Evolutionary conservation across 2,888 invertebrate genomes (phyloP).

Genomic region (Pocota personata): DNA sequence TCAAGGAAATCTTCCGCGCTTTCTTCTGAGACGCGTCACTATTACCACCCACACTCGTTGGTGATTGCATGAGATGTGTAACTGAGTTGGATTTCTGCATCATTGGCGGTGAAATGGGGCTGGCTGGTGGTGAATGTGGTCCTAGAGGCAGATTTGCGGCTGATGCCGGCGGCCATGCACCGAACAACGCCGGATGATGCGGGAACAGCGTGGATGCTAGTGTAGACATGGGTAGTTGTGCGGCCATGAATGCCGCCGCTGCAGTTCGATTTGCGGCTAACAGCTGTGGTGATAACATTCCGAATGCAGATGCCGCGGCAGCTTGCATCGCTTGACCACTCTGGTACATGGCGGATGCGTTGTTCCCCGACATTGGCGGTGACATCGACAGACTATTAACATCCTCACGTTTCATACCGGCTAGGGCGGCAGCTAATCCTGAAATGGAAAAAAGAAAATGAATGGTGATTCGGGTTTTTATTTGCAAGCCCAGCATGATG

Average conservation of each 20-base stretch:
- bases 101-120: constrained; percentile 80
- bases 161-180: constrained; percentile 79
- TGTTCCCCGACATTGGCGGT: constrained; percentile 81
- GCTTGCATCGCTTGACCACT: constrained; percentile 80
- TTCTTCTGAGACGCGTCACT: constrained; percentile 76
- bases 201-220: constrained; percentile 81
- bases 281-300: constrained; percentile 81
- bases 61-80: constrained; percentile 60
- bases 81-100: constrained; percentile 55
- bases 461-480: constrained; percentile 45
- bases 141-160: constrained; percentile 68
- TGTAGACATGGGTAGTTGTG: constrained; percentile 81
- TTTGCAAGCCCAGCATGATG: constrained; percentile 46
- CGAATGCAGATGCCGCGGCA: constrained; percentile 81
- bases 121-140: constrained; percentile 81
- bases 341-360: constrained; percentile 79
- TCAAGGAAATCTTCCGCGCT: constrained; percentile 79
- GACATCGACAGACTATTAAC: constrained; percentile 80
- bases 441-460: constrained; percentile 62
- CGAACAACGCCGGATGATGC: constrained; percentile 81
- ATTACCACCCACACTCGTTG: constrained; percentile 66
- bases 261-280: constrained; percentile 81
- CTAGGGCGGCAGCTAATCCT: constrained; percentile 82
- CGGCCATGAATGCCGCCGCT: constrained; percentile 82
- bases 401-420: constrained; percentile 82